Percentiles rank a stretch among this genome's conserved stretches.
Conservation (phyloP, 1,140 invertebrate genomes). For the Oryzaephilus surinamensis region DNA sequence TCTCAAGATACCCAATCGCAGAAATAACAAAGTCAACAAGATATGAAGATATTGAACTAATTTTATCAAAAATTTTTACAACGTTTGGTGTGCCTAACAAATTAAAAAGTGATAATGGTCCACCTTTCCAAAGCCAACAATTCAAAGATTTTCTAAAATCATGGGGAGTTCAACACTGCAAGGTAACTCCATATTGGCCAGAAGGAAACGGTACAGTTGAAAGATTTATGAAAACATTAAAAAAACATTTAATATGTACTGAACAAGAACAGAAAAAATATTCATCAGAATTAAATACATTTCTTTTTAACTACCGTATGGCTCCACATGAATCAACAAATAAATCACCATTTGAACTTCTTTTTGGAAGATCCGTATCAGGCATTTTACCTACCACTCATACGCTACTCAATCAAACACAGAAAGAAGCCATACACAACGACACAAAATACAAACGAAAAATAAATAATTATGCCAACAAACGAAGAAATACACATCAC, state of each 20-base stretch:
- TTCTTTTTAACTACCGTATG: slow-evolving; percentile 4
- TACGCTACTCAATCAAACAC: no score
- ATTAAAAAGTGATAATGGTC: slow-evolving; percentile 28
- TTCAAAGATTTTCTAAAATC: slow-evolving; percentile 20
- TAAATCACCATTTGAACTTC: neutral
- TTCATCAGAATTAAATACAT: slow-evolving; percentile 1
- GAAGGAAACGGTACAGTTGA: slow-evolving; percentile 9
- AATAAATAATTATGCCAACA: no score
- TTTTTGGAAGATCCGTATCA: no score
- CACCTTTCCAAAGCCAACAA: slow-evolving; percentile 24
- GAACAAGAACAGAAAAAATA: slow-evolving; percentile 1
- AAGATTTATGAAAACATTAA: slow-evolving; percentile 9
- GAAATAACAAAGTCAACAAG: slow-evolving; percentile 4
- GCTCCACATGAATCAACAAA: neutral
- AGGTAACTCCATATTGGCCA: slow-evolving; percentile 9
- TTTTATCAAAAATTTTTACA: slow-evolving; percentile 7
- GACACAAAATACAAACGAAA: no score
- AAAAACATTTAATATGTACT: slow-evolving; percentile 4
- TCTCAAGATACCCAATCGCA: slow-evolving; percentile 5
- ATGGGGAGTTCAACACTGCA: slow-evolving; percentile 1
- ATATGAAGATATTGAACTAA: slow-evolving; percentile 2
- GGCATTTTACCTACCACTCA: no score
- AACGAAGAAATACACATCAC: no score
- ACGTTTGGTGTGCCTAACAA: slow-evolving; percentile 22
- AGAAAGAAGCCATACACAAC: no score